phyloP scores from a whole-genome alignment of 1,140 invertebrate species.

The Drosophila serrata region DNA sequence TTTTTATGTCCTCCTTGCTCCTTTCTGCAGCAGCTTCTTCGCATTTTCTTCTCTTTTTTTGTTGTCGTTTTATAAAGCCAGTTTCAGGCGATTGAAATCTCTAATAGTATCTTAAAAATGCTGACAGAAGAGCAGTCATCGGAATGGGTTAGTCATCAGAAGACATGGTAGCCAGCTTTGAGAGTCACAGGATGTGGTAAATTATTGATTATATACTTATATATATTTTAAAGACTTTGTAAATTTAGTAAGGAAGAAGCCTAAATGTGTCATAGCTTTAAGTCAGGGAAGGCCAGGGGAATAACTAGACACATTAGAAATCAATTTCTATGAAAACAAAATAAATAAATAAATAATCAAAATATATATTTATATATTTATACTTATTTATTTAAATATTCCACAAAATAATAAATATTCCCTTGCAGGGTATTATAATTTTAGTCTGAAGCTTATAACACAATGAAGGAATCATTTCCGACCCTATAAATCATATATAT shows the following conservation, averaged over 20 bases:
- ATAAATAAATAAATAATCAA: too few species aligned
- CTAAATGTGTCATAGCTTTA: not conserved
- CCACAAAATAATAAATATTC: not conserved
- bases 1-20: slow-evolving; percentile 63
- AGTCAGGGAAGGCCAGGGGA: not conserved
- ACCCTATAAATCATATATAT: too few species aligned
- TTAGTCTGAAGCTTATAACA: too few species aligned
- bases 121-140: slow-evolving; percentile 30
- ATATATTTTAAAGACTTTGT: not conserved
- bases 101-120: slow-evolving; percentile 24
- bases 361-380: too few species aligned
- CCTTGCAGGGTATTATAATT: too few species aligned
- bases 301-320: not conserved
- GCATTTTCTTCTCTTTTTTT: not conserved
- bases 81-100: slow-evolving; percentile 26
- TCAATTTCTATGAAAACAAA: not conserved
- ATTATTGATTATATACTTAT: not conserved
- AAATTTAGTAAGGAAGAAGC: not conserved
- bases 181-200: slow-evolving; percentile 12
- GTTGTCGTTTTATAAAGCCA: not conserved
- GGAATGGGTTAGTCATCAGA: slow-evolving; percentile 28
- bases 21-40: slow-evolving; percentile 1
- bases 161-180: not conserved
- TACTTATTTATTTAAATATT: too few species aligned
- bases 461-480: too few species aligned